Base-by-base conservation (phyloP, 2,113 vertebrate genomes). In the Daboia siamensis region DNA sequence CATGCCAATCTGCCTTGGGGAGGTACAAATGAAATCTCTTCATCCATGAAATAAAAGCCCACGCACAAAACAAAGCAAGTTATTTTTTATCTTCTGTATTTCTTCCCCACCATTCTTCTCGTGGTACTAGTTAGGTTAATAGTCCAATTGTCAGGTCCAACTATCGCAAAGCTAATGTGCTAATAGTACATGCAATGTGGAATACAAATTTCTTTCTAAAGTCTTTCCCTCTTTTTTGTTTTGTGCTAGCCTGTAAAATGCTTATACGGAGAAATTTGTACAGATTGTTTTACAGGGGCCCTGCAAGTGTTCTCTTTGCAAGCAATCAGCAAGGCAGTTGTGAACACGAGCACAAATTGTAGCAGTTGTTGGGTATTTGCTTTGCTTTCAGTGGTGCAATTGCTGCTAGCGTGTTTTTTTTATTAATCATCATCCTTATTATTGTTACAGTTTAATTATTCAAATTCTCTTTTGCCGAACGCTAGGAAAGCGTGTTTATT, bases 1-100 rank as follows among this genome's bases (percentile, higher is more conserved):
- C 95, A 96, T 96, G 87, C 93, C 93, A 94, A 69, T 23, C 1
- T 89, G 33, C 64, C 90, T 94, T 91, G 44, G 24, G 93, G 91
- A 95, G 88, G n/a, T 15, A 26, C 24, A 52, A 92, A 29, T 94
- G 95, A 93, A 93, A 92, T 93, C 93, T 93, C 51, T 90, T 64
- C 89, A 93, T 86, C 95, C 48, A 39, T 13, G 51, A 61, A 94
- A 90, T 56, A 91, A 94, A 94, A 87, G 94, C 87, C 88, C 13
- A 21, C 87, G 89, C 48, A 93, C 54, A 33, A 92, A 57, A 74
- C 89, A 94, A 94, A 51, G 57, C 87, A 20, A 74, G 94, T 93
- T 90, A 44, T 87, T 95, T 94, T 46, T 92, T 93, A 20, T 33
- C 57, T 87, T 88, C 93, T 84, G 92, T 95, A 88, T 90, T 94